These are phyloP conservation scores for Clavelina lepadiformis DNA, from an alignment of 23 tunicate species.

Conservation along the genomic window DNA sequence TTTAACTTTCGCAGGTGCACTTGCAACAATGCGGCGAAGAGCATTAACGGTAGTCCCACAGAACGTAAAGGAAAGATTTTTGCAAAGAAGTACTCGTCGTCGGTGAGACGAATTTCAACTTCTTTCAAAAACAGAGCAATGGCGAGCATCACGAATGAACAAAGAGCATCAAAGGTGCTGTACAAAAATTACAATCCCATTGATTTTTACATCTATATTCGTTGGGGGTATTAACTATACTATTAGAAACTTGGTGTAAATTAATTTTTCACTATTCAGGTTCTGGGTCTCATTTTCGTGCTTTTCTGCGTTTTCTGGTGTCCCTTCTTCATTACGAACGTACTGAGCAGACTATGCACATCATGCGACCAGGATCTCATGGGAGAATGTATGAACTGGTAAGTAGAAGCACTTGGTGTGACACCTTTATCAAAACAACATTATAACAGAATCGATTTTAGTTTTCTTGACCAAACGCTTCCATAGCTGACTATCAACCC, in stretches of 20 bases:
- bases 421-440: too few species aligned
- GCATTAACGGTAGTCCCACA: constrained; percentile 1
- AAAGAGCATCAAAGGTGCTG: constrained; percentile 88
- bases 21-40: neutral
- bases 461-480: too few species aligned
- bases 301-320: constrained; percentile 92
- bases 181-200: too few species aligned
- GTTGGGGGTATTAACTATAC: too few species aligned
- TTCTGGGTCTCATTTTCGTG: constrained; percentile 76
- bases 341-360: constrained; percentile 55
- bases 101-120: constrained; percentile 13
- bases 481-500: too few species aligned
- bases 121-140: constrained; percentile 57
- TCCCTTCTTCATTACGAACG: constrained; percentile 88
- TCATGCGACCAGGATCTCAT: constrained; percentile 59
- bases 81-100: constrained; percentile 9
- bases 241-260: too few species aligned
- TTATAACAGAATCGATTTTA: too few species aligned
- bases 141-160: constrained; percentile 80
- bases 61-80: constrained; percentile 13
- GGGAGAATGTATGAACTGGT: constrained; percentile 80
- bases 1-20: neutral
- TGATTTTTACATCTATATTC: too few species aligned
- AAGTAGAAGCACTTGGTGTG: too few species aligned
- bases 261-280: constrained; percentile 41